Conservation (phyloP, 2,797 vertebrate genomes). For the Halcyon badia region DNA sequence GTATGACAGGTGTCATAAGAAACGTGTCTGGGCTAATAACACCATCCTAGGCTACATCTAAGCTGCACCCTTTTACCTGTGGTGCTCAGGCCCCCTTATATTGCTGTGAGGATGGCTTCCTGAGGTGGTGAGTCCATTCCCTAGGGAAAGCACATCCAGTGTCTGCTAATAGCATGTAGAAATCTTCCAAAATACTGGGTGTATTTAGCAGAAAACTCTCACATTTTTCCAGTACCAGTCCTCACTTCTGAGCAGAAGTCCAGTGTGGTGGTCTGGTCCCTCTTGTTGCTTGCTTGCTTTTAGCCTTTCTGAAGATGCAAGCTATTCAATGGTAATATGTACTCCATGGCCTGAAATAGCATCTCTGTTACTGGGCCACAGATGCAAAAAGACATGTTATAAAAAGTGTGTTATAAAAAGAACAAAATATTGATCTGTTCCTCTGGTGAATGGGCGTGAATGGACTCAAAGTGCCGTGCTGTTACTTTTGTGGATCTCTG, state of each 20-base stretch:
- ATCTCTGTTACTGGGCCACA: background rate
- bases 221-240: background rate
- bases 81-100: background rate
- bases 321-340: background rate
- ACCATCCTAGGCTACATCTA: accelerated
- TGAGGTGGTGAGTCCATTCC: background rate
- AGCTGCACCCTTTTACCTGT: background rate
- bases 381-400: background rate
- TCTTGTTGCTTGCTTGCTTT: background rate
- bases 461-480: background rate
- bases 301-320: background rate
- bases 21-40: background rate
- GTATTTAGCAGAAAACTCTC: background rate
- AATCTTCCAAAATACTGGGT: background rate
- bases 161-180: background rate
- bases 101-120: background rate
- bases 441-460: constrained; percentile 1
- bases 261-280: background rate
- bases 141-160: background rate
- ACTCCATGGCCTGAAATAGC: background rate
- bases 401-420: constrained; percentile 51
- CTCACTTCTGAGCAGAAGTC: background rate
- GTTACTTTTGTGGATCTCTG: background rate
- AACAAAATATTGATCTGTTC: constrained; percentile 54
- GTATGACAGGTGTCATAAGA: background rate